phyloP scores from a whole-genome alignment of 2,888 invertebrate species.

The Aspidiotus destructor region DNA sequence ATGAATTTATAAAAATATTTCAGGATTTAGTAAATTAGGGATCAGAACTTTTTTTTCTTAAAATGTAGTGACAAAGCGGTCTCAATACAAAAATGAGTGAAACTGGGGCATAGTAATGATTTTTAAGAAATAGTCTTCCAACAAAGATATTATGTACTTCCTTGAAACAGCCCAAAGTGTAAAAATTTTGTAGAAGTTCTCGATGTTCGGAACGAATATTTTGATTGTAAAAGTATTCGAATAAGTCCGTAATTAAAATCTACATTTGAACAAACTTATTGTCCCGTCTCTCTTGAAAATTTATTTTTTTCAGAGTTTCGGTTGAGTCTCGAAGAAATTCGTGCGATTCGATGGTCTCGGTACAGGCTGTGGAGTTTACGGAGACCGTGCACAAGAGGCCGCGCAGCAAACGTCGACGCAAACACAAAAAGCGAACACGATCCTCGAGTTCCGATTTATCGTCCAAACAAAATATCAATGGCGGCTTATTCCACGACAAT shows the following conservation, averaged over 20 bases:
- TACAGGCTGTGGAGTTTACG: conserved; percentile 74
- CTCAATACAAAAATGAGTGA: neutral
- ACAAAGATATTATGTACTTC: too few species aligned
- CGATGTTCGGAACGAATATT: too few species aligned
- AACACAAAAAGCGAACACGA: neutral
- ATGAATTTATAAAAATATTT: neutral
- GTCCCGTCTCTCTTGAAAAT: neutral
- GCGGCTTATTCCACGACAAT: neutral
- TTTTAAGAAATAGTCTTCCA: too few species aligned
- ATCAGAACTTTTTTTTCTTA: too few species aligned
- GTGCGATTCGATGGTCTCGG: conserved; percentile 74
- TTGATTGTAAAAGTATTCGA: too few species aligned
- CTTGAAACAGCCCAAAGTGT: too few species aligned
- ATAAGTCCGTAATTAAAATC: neutral
- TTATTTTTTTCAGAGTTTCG: conserved; percentile 51
- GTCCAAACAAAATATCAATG: conserved; percentile 12
- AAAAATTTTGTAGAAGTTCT: too few species aligned
- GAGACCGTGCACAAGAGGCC: conserved; percentile 45
- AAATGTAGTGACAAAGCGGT: too few species aligned
- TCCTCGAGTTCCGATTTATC: neutral
- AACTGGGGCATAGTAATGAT: too few species aligned
- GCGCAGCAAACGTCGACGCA: conserved; percentile 49
- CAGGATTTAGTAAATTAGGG: too few species aligned
- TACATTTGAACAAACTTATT: neutral
- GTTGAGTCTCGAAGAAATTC: conserved; percentile 80